Evolutionary conservation across 2,113 vertebrate genomes (phyloP).

Genomic region (Notothenia coriiceps): DNA sequence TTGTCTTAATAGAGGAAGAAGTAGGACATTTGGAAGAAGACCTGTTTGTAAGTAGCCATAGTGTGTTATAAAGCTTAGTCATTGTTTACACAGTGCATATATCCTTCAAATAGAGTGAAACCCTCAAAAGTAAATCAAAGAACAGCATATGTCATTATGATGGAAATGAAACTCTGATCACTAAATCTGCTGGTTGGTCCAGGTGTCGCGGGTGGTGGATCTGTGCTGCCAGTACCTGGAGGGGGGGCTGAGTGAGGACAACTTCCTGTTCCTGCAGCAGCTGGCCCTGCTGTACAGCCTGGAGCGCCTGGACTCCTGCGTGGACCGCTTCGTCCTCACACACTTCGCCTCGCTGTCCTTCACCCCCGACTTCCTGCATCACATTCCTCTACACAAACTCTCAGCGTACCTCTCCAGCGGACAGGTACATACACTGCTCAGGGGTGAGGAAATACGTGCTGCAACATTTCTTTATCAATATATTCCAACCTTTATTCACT

Average conservation of each 20-base stretch:
- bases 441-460: too few relatives aligned
- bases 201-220: constrained; percentile 93
- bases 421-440: constrained; percentile 40
- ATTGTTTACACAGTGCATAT: neutral
- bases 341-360: constrained; percentile 90
- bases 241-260: constrained; percentile 92
- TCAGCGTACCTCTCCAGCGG: constrained; percentile 89
- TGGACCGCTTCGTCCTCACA: constrained; percentile 91
- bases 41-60: neutral
- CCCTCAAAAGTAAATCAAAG: neutral
- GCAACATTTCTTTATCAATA: too few relatives aligned
- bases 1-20: neutral
- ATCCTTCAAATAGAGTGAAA: too few relatives aligned
- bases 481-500: too few relatives aligned
- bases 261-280: constrained; percentile 94
- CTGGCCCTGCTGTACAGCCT: constrained; percentile 94
- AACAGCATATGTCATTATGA: neutral
- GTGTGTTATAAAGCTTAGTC: too few relatives aligned
- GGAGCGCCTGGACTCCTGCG: constrained; percentile 89
- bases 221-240: constrained; percentile 97
- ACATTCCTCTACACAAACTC: constrained; percentile 89
- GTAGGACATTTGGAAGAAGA: neutral
- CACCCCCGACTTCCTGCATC: constrained; percentile 89
- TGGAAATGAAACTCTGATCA: neutral
- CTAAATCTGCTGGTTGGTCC: neutral